phyloP scores from a whole-genome alignment of 2,113 vertebrate genomes.

The Oenanthe oenanthe region DNA sequence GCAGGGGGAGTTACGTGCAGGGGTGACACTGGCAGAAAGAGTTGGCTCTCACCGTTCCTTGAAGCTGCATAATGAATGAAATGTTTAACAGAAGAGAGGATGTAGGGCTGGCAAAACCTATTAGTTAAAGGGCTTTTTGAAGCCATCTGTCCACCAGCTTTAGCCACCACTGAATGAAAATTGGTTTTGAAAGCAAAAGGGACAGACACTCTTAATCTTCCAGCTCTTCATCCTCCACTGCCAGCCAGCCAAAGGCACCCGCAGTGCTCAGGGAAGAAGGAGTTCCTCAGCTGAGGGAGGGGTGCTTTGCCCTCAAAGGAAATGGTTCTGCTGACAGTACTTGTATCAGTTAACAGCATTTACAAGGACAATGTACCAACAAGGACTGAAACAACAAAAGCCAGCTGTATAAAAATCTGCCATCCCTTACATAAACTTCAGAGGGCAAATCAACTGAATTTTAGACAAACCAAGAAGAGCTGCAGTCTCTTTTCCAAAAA shows the following conservation, averaged over 20 bases:
- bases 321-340: neutral
- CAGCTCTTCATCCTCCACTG: constrained; percentile 17
- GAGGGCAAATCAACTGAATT: neutral
- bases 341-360: neutral
- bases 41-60: constrained; percentile 24
- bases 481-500: neutral
- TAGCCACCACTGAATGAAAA: constrained; percentile 51
- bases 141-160: constrained; percentile 65
- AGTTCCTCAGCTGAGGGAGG: neutral
- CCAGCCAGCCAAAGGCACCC: neutral
- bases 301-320: neutral
- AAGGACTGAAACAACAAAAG: neutral
- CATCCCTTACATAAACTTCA: neutral
- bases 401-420: neutral
- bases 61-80: constrained; percentile 61
- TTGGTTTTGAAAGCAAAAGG: constrained; percentile 37
- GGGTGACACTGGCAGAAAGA: constrained; percentile 58
- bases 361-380: neutral
- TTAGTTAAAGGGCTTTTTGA: constrained; percentile 66
- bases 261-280: neutral
- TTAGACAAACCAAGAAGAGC: neutral
- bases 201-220: constrained; percentile 44
- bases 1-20: constrained; percentile 35
- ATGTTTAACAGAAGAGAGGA: constrained; percentile 60
- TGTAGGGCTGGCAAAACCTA: constrained; percentile 61